Evolutionary conservation across 2,888 invertebrate species (phyloP).

Genomic region (Blastobasis lacticolella): DNA sequence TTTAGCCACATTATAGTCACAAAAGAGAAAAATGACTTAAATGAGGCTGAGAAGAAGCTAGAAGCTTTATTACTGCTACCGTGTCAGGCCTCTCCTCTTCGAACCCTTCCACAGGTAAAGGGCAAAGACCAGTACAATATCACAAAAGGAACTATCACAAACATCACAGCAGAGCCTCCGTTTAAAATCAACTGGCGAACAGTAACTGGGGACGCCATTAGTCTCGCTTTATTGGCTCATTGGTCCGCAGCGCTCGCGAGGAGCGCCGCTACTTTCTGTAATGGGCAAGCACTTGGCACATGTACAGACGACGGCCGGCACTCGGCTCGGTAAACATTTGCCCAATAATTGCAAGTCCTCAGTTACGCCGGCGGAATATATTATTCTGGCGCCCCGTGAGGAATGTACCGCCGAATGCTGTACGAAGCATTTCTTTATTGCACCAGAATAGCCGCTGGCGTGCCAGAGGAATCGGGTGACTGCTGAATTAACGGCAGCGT

Average conservation of each 20-base stretch:
- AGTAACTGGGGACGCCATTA: constrained; percentile 26
- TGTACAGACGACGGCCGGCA: constrained; percentile 45
- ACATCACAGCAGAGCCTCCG: too few species aligned
- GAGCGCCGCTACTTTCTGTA: constrained; percentile 29
- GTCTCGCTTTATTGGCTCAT: constrained; percentile 45
- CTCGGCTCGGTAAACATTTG: constrained; percentile 63
- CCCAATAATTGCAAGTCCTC: constrained; percentile 67
- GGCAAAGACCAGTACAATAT: too few species aligned
- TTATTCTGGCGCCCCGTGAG: constrained; percentile 39
- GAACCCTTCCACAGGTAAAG: too few species aligned
- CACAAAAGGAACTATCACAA: too few species aligned
- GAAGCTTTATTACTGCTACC: too few species aligned
- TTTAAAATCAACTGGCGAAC: constrained; percentile 16
- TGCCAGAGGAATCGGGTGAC: too few species aligned
- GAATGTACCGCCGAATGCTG: constrained; percentile 45
- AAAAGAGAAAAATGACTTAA: too few species aligned
- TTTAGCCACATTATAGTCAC: too few species aligned
- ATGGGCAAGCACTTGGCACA: constrained; percentile 54
- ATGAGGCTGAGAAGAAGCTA: too few species aligned
- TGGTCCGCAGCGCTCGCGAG: constrained; percentile 22
- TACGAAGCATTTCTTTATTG: constrained; percentile 64
- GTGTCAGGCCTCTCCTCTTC: too few species aligned
- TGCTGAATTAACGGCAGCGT: too few species aligned
- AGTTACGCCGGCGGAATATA: constrained; percentile 61
- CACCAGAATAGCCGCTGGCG: constrained; percentile 45